phyloP scores from a whole-genome alignment of 1,140 invertebrate genomes.

The Cotesia vestalis region DNA sequence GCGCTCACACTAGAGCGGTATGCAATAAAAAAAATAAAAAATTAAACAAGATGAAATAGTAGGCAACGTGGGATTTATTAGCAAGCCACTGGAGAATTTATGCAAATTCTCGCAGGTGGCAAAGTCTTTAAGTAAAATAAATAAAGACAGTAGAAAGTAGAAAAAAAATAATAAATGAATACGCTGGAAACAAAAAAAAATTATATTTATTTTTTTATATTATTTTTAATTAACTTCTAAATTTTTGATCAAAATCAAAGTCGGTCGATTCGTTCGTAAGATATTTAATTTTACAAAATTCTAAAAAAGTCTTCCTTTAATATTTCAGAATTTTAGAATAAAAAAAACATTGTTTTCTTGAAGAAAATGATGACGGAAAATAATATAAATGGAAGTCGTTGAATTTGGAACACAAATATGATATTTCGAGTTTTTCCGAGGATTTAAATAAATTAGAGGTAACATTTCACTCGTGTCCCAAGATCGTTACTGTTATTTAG shows the following conservation, averaged over 20 bases:
- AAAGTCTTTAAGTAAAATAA: conserved; percentile 39
- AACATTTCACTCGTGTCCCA: conserved; percentile 28
- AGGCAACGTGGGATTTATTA: conserved; percentile 54
- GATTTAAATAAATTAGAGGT: conserved; percentile 39
- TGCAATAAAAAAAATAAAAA: conserved; percentile 1
- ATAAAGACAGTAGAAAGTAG: conserved; percentile 21
- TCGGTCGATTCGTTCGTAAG: no score
- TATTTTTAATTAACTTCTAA: no score
- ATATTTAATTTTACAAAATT: no score
- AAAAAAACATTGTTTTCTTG: conserved; percentile 1
- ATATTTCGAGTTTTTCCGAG: conserved; percentile 10
- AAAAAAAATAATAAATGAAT: conserved; percentile 17
- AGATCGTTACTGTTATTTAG: conserved; percentile 40
- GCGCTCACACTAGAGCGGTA: no score
- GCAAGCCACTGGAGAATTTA: conserved; percentile 55
- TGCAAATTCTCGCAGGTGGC: conserved; percentile 59
- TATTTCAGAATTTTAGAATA: not conserved
- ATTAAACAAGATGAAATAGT: conserved; percentile 32
- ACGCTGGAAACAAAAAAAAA: conserved; percentile 2
- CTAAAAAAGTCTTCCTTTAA: no score
- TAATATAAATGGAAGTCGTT: not conserved
- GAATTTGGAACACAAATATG: not conserved
- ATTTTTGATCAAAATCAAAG: no score
- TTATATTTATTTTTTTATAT: no score
- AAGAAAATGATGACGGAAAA: not conserved